Evolutionary conservation across 2,888 invertebrate genomes (phyloP), one percentile per base, ranked within the genome.

Genomic region (Sympetrum striolatum): DNA sequence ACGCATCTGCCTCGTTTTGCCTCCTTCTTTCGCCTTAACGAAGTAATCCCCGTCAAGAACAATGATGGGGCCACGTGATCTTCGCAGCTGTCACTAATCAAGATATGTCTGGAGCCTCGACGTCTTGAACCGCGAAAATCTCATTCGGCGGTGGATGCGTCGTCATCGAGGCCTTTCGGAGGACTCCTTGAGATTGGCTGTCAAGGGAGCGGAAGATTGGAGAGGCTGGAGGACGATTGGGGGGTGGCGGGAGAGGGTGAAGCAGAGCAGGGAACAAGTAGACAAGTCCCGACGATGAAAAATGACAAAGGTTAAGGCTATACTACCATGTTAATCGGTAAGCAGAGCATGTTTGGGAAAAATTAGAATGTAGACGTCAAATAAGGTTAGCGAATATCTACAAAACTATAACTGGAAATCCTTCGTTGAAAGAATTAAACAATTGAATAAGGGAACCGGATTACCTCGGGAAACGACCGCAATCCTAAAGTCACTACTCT

Each of bases 41-140:
- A 86, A 86, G 86, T 86, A 60, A 60, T 58, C 60, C 86, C 86
- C 86, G 86, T 86, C 86, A 86, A 64, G 86, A 60, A 86, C 86
- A 86, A 86, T 86, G 86, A 86, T 60, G 25, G 37, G n/a, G 60
- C n/a, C 86, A 86, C 86, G 64, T 60, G 86, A 86, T 60, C 81
- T 58, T 58, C 53, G 82, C 86, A 86, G 86, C 86, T 86, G 86
- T 86, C 86, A 60, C 64, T 86, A 86, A 86, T 86, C 86, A 86
- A 86, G 86, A 64, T 86, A 60, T 39, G 86, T 86, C 86, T 86
- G 58, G 64, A 86, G 60, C 82, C 82, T 60, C 82, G 58, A 82
- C 58, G 58, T 82, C 82, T 82, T 82, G 53, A 82, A 86, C 86
- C 86, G 86, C 86, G 86, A 86, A 58, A 60, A 86, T 86, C 86